Percentiles rank a stretch among this genome's conserved stretches.
Evolutionary conservation across 2,113 vertebrate genomes (phyloP).

Genomic region (Paradoxurus hermaphroditus): DNA sequence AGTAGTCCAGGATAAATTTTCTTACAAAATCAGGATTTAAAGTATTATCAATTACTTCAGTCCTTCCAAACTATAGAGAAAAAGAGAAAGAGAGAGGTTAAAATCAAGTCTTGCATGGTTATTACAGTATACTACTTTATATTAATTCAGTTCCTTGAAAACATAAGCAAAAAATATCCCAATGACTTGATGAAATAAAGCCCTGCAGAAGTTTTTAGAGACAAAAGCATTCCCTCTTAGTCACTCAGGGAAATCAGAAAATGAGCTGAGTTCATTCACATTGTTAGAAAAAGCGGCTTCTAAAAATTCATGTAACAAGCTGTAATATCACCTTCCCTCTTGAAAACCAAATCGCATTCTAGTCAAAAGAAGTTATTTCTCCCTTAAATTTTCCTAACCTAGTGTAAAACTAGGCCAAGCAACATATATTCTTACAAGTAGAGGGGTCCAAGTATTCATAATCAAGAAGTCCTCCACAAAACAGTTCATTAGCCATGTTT

Average conservation of each 20-base stretch:
- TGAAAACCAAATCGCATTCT: background rate
- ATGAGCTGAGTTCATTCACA: background rate
- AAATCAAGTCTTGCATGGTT: background rate
- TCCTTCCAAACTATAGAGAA: slow-evolving; percentile 92
- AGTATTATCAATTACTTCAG: slow-evolving; percentile 98
- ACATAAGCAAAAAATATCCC: background rate
- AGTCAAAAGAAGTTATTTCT: slow-evolving; percentile 13
- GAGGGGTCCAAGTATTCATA: background rate
- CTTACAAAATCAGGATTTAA: slow-evolving; percentile 98
- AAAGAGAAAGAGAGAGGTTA: slow-evolving; percentile 46
- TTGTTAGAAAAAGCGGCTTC: background rate
- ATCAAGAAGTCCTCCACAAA: background rate
- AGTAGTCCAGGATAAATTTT: slow-evolving; percentile 99
- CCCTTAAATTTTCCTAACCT: background rate
- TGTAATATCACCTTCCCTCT: background rate
- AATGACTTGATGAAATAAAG: background rate
- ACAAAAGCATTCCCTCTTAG: background rate
- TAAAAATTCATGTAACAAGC: background rate
- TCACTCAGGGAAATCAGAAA: background rate
- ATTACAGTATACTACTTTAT: background rate
- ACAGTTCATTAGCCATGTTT: background rate
- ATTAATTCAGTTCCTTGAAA: background rate
- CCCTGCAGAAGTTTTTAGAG: background rate
- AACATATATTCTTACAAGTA: background rate
- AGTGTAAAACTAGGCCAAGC: background rate